These are phyloP conservation scores for Poecilia wingei DNA, from an alignment of 2,797 vertebrate species.

Conservation along the genomic window DNA sequence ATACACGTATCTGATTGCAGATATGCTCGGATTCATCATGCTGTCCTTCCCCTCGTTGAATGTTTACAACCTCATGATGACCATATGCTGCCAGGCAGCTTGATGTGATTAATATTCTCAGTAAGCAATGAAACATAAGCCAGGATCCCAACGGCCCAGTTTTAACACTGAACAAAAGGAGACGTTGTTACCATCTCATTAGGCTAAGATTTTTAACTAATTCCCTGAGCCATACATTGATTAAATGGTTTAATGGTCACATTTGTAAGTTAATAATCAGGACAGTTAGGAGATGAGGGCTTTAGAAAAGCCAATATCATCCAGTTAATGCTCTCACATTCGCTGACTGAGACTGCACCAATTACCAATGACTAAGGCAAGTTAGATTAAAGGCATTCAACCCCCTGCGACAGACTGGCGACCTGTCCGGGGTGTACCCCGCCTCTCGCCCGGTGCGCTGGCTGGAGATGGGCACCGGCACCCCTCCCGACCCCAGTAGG, in stretches of 20 bases:
- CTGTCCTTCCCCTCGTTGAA: not conserved
- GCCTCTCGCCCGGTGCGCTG: no score
- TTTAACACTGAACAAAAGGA: constrained; percentile 26
- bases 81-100: not conserved
- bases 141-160: constrained; percentile 30
- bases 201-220: constrained; percentile 20
- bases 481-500: no score
- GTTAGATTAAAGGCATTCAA: not conserved
- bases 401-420: no score
- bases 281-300: constrained; percentile 11
- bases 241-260: constrained; percentile 33
- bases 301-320: constrained; percentile 9
- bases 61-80: constrained; percentile 1
- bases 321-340: not conserved
- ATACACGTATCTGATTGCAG: not conserved
- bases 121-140: constrained; percentile 22
- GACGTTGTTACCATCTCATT: constrained; percentile 45
- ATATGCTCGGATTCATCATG: not conserved
- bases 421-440: no score
- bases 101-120: constrained; percentile 16
- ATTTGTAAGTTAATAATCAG: constrained; percentile 36
- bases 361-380: not conserved
- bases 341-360: not conserved
- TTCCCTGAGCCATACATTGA: constrained; percentile 15
- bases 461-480: no score